These are phyloP conservation scores for Drosophila prostipennis DNA, from an alignment of 2,888 invertebrate species.

Conservation along the genomic window DNA sequence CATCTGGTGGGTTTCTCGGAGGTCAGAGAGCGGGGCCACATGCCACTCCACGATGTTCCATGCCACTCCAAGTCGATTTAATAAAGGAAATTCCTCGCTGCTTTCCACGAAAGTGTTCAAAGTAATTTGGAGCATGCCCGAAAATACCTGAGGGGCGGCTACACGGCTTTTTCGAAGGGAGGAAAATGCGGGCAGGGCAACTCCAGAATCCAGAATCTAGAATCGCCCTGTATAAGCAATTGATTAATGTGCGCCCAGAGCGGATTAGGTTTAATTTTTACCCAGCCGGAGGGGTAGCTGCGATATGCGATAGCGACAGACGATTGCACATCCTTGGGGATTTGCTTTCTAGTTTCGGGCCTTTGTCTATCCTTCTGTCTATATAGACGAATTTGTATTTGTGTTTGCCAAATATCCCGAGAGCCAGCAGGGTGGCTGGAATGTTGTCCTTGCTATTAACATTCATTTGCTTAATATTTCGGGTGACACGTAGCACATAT, in stretches of 20 bases:
- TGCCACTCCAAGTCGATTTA: constrained; percentile 70
- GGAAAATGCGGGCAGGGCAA: constrained; percentile 32
- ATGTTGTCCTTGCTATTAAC: constrained; percentile 45
- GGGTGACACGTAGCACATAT: constrained; percentile 53
- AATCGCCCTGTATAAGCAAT: constrained; percentile 71
- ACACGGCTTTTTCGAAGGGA: constrained; percentile 3
- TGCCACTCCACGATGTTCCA: constrained; percentile 45
- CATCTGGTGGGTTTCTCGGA: constrained; percentile 71
- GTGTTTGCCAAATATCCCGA: constrained; percentile 34
- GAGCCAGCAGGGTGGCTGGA: constrained; percentile 11
- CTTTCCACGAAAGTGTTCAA: constrained; percentile 70
- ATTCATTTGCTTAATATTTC: constrained; percentile 54
- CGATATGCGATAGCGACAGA: constrained; percentile 18
- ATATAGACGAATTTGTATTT: constrained; percentile 37
- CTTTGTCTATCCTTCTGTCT: constrained; percentile 23
- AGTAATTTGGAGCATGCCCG: constrained; percentile 79
- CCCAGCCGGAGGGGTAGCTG: constrained; percentile 43
- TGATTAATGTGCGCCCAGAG: constrained; percentile 75
- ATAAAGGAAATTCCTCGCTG: constrained; percentile 74
- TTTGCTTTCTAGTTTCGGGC: constrained; percentile 35
- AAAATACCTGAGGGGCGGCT: constrained; percentile 72
- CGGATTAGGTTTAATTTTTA: constrained; percentile 79
- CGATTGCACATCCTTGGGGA: constrained; percentile 45
- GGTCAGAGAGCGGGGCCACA: constrained; percentile 42
- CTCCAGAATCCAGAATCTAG: constrained; percentile 11